Base-by-base conservation (phyloP, 1,140 invertebrate species). In the Ptiloglossa arizonensis region DNA sequence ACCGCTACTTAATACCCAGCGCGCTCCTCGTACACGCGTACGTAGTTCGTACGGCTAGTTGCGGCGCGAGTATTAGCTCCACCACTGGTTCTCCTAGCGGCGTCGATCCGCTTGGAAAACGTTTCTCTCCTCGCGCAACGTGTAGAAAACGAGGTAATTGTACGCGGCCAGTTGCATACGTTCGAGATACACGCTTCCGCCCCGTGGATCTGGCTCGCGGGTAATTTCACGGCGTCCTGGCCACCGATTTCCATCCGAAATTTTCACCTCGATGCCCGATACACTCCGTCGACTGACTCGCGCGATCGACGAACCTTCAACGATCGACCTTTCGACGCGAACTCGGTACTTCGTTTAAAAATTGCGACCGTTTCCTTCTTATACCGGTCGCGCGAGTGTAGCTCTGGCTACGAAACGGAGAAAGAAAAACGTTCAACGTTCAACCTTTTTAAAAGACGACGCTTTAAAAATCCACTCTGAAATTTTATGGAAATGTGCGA, bases 1-100 rank as follows among this genome's bases (percentile, higher is more conserved):
- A 82, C 81, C 80, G 80, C 87, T 85, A 83, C 79, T 88, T 86
- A 89, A 88, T 89, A 89, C 81, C 77, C 86, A 54, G 71, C 80
- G 60, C 64, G 52, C 60, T 64, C 60, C 69, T 74, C 54, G 69
- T 75, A 85, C 56, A 71, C 73, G 54, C 60, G 70, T 80, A 27
- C 57, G 72, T 54, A 70, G 54, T 70, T 15, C 41, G 54, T 57
- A 60, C 54, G 70, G 15, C 78, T 80, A 69, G 77, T 83, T 59
- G 77, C 48, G 56, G 22, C 19, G 41, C 59, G 41, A 56, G 67
- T 85, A 78, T 81, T 77, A 72, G 79, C 66, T 54, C 41, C 75
- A 70, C 59, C 66, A 57, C 57, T 75, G 63, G 69, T 86, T 82
- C 35, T 35, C 79, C 75, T 82, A 70, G 80, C 64, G 68, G 60